Percentiles rank a stretch among this genome's conserved stretches.
phyloP scores from a whole-genome alignment of 1,140 invertebrate genomes.

The Hylyphantes graminicola region DNA sequence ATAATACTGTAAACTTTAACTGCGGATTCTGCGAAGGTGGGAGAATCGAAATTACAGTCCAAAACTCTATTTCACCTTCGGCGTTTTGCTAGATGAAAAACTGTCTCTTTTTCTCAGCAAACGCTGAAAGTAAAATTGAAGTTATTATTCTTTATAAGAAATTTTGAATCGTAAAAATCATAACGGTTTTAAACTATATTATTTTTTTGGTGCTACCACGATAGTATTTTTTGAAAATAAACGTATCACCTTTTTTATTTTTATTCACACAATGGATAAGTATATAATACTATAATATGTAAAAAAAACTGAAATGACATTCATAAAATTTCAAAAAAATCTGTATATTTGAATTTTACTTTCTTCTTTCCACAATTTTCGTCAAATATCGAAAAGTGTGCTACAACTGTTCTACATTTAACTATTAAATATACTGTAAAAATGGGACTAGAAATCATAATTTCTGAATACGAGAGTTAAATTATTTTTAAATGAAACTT shows the following conservation, averaged over 20 bases:
- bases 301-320: too few species aligned
- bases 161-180: background rate
- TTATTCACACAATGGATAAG: background rate
- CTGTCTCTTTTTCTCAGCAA: slow-evolving; percentile 52
- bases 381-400: too few species aligned
- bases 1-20: slow-evolving; percentile 59
- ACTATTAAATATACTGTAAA: too few species aligned
- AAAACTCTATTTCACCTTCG: slow-evolving; percentile 58
- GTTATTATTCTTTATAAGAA: background rate
- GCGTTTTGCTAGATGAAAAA: slow-evolving; percentile 56
- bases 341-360: too few species aligned
- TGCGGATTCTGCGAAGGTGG: slow-evolving; percentile 46
- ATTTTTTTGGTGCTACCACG: too few species aligned
- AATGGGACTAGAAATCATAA: too few species aligned
- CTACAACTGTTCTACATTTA: too few species aligned
- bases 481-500: too few species aligned
- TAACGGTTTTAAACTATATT: too few species aligned
- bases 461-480: too few species aligned
- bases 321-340: too few species aligned
- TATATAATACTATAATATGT: background rate
- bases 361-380: too few species aligned
- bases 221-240: background rate
- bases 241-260: background rate
- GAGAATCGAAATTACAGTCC: slow-evolving; percentile 51
- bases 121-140: slow-evolving; percentile 7